Evolutionary conservation across 2,113 vertebrate genomes (phyloP).

Genomic region (Cinclus mexicanus): DNA sequence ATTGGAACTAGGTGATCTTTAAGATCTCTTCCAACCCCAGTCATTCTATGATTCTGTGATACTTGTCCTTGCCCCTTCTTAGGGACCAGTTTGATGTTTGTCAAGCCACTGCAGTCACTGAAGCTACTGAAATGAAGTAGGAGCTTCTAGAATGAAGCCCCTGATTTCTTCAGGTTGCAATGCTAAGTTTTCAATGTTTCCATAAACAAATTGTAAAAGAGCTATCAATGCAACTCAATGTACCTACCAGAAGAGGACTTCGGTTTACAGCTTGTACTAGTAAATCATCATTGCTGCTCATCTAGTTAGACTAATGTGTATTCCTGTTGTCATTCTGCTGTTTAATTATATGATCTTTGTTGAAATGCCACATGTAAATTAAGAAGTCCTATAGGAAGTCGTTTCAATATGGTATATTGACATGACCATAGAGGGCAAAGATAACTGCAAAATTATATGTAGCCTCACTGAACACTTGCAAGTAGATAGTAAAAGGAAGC

Average conservation of each 20-base stretch:
- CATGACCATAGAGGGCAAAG: background rate
- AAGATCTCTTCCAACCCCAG: background rate
- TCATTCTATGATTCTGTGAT: background rate
- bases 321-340: background rate
- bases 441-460: background rate
- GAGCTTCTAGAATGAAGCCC: background rate
- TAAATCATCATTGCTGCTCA: background rate
- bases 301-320: background rate
- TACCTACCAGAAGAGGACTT: background rate
- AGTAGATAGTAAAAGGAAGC: background rate
- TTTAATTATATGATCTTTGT: background rate
- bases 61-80: background rate
- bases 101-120: background rate
- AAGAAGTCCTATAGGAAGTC: background rate
- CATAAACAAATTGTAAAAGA: background rate
- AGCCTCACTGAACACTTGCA: background rate
- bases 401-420: background rate
- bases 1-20: rapidly evolving
- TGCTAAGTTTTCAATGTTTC: background rate
- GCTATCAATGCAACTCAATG: rapidly evolving
- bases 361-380: background rate
- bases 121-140: background rate
- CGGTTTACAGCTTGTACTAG: background rate
- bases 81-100: background rate
- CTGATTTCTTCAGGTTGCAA: background rate